Base-by-base conservation (phyloP, 2,797 vertebrate species). In the Halcyon leucocephala region DNA sequence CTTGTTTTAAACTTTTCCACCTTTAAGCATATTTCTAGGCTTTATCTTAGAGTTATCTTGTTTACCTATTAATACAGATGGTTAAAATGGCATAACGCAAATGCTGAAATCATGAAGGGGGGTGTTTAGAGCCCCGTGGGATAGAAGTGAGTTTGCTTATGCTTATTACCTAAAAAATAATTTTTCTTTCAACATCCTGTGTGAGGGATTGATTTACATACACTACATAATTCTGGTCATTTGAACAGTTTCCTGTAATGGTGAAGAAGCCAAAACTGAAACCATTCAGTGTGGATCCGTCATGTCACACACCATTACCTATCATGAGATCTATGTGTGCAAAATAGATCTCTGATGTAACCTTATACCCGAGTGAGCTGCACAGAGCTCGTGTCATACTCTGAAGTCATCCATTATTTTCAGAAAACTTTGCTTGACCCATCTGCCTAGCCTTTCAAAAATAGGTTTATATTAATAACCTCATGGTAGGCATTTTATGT, bases 371-470 rank as follows among this genome's bases (percentile, higher is more conserved):
- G 61, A 44, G 65, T 74, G 88, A 92, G 73, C 83, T 95, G 71
- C 3, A 3, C 54, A 65, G 79, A 91, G 48, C 48, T 86, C 52
- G 17, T 89, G 80, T 83, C 79, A 94, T 55, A 54, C 55, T 78
- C 82, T 96, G 96, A 96, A 94, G 92, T 97, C 93, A 97, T 86
- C 67, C 71, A 90, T 96, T 97, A 96, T 97, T 97, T 97, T 94
- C 91, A 96, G 95, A 90, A 81, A 18, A 44, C 57, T 91, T 89
- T 87, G 51, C 91, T 87, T 74, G 57, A 72, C 73, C 72, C 7
- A 1, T 77, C 74, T 95, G 73, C 72, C 25, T 95, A 82, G 73
- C n/a, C 28, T 81, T 57, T 95, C 69, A 91, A 93, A 96, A 89
- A 73, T 58, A 79, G 65, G 29, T n/a, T 86, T 90, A 10, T 78